Evolutionary conservation across 2,797 vertebrate species (phyloP).

Genomic region (Meriones psammophilus): DNA sequence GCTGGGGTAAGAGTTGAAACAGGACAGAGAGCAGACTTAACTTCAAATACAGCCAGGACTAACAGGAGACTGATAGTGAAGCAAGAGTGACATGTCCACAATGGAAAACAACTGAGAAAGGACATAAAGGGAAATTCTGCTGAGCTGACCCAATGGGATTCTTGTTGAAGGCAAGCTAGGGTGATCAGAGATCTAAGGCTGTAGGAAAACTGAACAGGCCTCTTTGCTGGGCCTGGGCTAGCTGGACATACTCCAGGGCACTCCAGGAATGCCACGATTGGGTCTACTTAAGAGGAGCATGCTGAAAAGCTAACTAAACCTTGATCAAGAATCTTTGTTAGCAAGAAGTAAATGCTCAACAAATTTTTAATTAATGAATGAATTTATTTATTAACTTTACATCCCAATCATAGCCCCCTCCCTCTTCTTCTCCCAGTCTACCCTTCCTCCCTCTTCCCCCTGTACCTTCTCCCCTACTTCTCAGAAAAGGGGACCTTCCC

Average conservation of each 20-base stretch:
- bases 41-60: neutral
- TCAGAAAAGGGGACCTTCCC: too few species aligned
- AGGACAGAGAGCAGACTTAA: neutral
- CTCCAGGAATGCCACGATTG: neutral
- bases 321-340: neutral
- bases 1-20: neutral
- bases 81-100: too few species aligned
- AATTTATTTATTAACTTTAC: too few species aligned
- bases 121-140: neutral
- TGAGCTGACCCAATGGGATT: neutral
- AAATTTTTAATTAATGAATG: neutral
- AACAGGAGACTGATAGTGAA: neutral
- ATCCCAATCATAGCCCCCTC: too few species aligned
- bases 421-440: too few species aligned
- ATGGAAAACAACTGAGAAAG: neutral
- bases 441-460: too few species aligned
- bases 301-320: neutral
- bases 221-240: neutral
- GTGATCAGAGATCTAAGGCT: neutral
- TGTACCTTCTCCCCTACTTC: too few species aligned
- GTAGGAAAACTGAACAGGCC: neutral
- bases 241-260: neutral
- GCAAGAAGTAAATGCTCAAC: neutral
- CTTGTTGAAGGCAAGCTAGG: neutral
- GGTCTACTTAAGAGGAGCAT: neutral